These are phyloP conservation scores for Sitta europaea DNA, from an alignment of 2,113 vertebrate genomes.

Conservation along the genomic window DNA sequence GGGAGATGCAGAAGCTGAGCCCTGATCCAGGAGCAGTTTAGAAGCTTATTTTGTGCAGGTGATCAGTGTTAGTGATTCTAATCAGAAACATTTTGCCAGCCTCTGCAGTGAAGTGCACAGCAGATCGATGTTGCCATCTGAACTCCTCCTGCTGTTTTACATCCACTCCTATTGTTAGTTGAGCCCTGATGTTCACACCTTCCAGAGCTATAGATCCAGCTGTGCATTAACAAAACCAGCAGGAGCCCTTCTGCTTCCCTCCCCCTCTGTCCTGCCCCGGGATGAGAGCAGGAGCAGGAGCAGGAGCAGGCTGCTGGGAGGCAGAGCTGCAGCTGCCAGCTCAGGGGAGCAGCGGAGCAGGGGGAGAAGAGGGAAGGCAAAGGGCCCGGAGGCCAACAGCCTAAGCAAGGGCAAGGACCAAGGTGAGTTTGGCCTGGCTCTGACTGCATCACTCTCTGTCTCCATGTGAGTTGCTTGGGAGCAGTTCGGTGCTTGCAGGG, in stretches of 20 bases:
- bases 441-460: background rate
- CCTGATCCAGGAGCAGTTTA: background rate
- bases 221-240: background rate
- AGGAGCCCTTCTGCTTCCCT: background rate
- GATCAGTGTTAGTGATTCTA: background rate
- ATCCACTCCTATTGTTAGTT: background rate
- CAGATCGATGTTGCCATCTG: background rate
- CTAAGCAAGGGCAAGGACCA: background rate
- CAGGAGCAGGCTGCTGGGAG: background rate
- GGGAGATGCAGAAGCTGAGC: background rate
- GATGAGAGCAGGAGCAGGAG: background rate
- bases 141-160: background rate
- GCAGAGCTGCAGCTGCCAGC: background rate
- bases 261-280: background rate
- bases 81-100: background rate
- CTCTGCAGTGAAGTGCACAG: background rate
- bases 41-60: background rate
- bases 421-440: background rate
- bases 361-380: background rate
- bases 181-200: background rate
- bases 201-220: background rate
- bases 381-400: background rate
- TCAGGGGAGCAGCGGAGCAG: fast-evolving
- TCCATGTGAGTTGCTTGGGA: fast-evolving
- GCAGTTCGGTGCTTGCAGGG: background rate